phyloP scores from a whole-genome alignment of 2,888 invertebrate genomes.

The Drosophila yooni region DNA sequence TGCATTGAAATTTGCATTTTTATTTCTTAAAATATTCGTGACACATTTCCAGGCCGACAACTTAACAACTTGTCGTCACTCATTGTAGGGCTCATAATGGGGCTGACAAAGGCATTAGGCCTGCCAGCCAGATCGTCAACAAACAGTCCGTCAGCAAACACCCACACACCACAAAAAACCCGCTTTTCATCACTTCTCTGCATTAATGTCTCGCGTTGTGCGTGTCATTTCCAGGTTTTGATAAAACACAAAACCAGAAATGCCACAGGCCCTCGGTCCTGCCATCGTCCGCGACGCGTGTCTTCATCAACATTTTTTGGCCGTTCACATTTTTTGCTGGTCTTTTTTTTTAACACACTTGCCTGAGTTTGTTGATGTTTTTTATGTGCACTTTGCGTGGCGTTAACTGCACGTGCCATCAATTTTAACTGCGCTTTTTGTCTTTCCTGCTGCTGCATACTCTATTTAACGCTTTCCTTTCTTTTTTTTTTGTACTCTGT shows the following conservation, averaged over 20 bases:
- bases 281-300: slow-evolving; percentile 39
- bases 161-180: not conserved
- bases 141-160: not conserved
- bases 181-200: slow-evolving; percentile 38
- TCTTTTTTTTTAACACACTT: slow-evolving; percentile 55
- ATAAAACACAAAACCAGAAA: slow-evolving; percentile 29
- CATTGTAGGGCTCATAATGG: slow-evolving; percentile 12
- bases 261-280: slow-evolving; percentile 48
- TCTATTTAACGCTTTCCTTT: slow-evolving; percentile 24
- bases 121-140: slow-evolving; percentile 18
- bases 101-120: slow-evolving; percentile 27
- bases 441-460: slow-evolving; percentile 4
- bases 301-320: slow-evolving; percentile 64
- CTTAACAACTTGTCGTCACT: slow-evolving; percentile 14
- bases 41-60: slow-evolving; percentile 20
- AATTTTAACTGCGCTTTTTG: slow-evolving; percentile 73
- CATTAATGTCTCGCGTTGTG: slow-evolving; percentile 42
- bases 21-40: slow-evolving; percentile 17
- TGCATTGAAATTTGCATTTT: slow-evolving; percentile 13
- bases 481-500: slow-evolving; percentile 11
- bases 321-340: slow-evolving; percentile 33
- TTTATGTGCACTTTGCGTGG: slow-evolving; percentile 74
- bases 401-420: slow-evolving; percentile 76
- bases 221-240: slow-evolving; percentile 66
- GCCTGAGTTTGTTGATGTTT: slow-evolving; percentile 51